Percentiles rank a stretch among this genome's conserved stretches.
Conservation (phyloP, 2,797 vertebrate genomes). For the Sebastes cheni region DNA sequence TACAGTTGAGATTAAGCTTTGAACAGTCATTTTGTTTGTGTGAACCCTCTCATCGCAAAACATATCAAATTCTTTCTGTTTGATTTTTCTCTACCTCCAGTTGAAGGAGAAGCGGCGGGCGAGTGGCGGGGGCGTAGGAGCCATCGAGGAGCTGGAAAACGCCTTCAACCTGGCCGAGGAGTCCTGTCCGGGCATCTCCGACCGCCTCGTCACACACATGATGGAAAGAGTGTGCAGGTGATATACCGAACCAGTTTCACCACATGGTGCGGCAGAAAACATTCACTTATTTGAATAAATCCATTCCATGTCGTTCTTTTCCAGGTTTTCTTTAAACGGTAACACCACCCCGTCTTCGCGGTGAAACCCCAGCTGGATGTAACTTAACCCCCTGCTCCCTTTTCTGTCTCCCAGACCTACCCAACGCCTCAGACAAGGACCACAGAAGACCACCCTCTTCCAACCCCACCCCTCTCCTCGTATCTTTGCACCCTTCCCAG, state of each 20-base stretch:
- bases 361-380: conserved; percentile 67
- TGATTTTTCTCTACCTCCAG: conserved; percentile 49
- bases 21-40: too few relatives aligned
- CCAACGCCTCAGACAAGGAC: conserved; percentile 62
- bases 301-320: neutral
- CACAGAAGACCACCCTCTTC: conserved; percentile 37
- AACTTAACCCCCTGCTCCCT: conserved; percentile 35
- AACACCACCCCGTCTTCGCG: conserved; percentile 77
- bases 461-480: neutral
- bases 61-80: neutral
- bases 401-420: conserved; percentile 44
- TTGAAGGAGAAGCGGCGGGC: conserved; percentile 93
- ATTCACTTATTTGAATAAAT: neutral
- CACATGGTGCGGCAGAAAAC: neutral
- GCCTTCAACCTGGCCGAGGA: conserved; percentile 97
- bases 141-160: conserved; percentile 97
- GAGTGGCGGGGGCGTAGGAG: conserved; percentile 86
- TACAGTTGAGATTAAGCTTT: neutral
- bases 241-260: accelerated
- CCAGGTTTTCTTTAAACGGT: conserved; percentile 80
- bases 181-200: conserved; percentile 97
- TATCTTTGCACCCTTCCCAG: conserved; percentile 48
- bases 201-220: conserved; percentile 93
- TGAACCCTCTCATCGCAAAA: neutral
- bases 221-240: conserved; percentile 96